Percentiles rank a stretch among this genome's conserved stretches.
phyloP scores from a whole-genome alignment of 2,113 vertebrate genomes.

The Peromyscus maniculatus region DNA sequence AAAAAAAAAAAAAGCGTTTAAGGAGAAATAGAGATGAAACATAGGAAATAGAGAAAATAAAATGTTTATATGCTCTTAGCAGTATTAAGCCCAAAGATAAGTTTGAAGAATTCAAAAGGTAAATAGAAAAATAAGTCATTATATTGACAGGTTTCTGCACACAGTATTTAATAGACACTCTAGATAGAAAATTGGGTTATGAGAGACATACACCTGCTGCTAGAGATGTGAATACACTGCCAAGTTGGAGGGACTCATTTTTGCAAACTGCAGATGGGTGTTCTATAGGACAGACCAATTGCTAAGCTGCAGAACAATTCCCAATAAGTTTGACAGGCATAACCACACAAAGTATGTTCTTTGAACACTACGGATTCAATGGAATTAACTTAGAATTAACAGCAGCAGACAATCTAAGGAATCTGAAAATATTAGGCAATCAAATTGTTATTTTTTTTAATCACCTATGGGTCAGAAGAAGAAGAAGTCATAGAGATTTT shows the following conservation, averaged over 20 bases:
- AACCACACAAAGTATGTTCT: background rate
- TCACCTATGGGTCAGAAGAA: background rate
- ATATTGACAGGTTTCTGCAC: background rate
- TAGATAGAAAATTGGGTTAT: background rate
- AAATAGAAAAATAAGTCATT: background rate
- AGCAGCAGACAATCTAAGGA: background rate
- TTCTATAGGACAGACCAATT: background rate
- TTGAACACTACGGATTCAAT: background rate
- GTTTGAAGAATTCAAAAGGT: background rate
- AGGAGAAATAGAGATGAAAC: background rate
- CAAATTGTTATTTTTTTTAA: background rate
- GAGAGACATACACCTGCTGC: too few species aligned
- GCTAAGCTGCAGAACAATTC: background rate
- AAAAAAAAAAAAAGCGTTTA: background rate
- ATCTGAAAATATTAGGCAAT: background rate
- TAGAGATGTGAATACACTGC: rapidly evolving
- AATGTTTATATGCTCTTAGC: background rate
- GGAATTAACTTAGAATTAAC: background rate
- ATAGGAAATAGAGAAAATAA: background rate
- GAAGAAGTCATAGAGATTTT: background rate
- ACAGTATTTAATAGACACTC: background rate
- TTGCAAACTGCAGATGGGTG: background rate
- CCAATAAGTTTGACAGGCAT: background rate
- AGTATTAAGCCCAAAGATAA: background rate
- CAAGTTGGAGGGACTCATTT: background rate